These are phyloP conservation scores for Pseudomyrmex cubaensis DNA, from an alignment of 1,140 invertebrate genomes.

Conservation along the genomic window DNA sequence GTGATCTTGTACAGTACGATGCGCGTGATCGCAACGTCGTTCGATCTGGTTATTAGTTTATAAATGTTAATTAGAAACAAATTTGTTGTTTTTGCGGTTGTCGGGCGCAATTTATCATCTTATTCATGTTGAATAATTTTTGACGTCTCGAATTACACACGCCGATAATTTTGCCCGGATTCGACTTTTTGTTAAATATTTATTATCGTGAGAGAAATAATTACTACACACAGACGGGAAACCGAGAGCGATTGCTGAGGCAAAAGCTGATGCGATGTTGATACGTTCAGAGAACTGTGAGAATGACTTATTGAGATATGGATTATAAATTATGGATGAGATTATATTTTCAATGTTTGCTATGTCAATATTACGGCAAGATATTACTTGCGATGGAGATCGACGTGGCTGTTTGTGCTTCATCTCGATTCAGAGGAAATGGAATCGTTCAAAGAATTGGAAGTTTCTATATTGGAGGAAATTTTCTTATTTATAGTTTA, in stretches of 20 bases:
- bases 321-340: background rate
- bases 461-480: background rate
- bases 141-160: background rate
- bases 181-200: background rate
- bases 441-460: background rate
- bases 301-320: background rate
- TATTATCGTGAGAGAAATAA: background rate
- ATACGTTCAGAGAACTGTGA: background rate
- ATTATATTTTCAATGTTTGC: constrained; percentile 13
- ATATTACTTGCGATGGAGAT: background rate
- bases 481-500: no score
- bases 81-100: no score
- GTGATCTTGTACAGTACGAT: constrained; percentile 66
- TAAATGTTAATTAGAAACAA: background rate
- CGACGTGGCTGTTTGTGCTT: background rate
- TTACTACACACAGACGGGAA: background rate
- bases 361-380: background rate
- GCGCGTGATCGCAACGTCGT: constrained; percentile 34
- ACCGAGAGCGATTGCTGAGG: background rate
- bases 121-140: constrained; percentile 15
- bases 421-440: background rate
- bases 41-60: constrained; percentile 59
- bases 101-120: background rate
- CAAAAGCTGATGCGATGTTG: background rate
- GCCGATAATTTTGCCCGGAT: background rate